A percentile compares a stretch with the other conserved stretches of the same genome.
These are phyloP conservation scores for Leptinotarsa undecemlineata DNA, from an alignment of 1,140 invertebrate genomes.

Conservation along the genomic window DNA sequence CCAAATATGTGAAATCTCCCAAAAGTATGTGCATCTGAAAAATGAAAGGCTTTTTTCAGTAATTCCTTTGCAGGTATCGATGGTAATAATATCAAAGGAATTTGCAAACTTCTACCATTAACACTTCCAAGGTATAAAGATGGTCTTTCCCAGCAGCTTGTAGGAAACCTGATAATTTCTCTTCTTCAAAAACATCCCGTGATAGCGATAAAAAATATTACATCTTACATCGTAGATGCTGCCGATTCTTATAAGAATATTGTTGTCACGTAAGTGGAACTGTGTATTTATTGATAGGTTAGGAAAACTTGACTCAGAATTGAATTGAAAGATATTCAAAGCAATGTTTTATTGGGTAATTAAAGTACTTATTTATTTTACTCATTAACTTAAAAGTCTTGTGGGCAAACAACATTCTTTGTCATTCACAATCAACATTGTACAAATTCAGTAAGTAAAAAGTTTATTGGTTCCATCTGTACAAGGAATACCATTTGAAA, in stretches of 20 bases:
- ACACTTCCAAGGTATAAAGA: constrained; percentile 80
- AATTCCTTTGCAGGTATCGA: constrained; percentile 68
- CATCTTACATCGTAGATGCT: constrained; percentile 64
- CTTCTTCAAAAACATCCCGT: constrained; percentile 68
- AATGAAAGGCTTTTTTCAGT: constrained; percentile 40
- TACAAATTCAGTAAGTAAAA: too few relatives aligned
- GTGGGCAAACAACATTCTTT: too few relatives aligned
- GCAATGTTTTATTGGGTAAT: too few relatives aligned
- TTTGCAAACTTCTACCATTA: constrained; percentile 74
- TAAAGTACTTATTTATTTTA: too few relatives aligned
- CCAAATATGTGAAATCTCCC: constrained; percentile 70
- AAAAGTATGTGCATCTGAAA: constrained; percentile 55
- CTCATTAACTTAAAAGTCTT: too few relatives aligned
- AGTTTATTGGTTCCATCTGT: too few relatives aligned
- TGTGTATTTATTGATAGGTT: constrained; percentile 31
- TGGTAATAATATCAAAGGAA: constrained; percentile 75
- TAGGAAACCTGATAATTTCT: constrained; percentile 69
- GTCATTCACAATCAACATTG: too few relatives aligned
- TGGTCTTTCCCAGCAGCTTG: constrained; percentile 72
- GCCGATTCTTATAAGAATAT: constrained; percentile 68
- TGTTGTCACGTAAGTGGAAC: constrained; percentile 67
- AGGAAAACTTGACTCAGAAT: too few relatives aligned
- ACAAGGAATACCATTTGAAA: too few relatives aligned
- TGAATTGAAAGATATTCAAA: too few relatives aligned
- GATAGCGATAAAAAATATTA: constrained; percentile 71